Conservation (phyloP, 2,113 vertebrate genomes). For the Brachirus orientalis region DNA sequence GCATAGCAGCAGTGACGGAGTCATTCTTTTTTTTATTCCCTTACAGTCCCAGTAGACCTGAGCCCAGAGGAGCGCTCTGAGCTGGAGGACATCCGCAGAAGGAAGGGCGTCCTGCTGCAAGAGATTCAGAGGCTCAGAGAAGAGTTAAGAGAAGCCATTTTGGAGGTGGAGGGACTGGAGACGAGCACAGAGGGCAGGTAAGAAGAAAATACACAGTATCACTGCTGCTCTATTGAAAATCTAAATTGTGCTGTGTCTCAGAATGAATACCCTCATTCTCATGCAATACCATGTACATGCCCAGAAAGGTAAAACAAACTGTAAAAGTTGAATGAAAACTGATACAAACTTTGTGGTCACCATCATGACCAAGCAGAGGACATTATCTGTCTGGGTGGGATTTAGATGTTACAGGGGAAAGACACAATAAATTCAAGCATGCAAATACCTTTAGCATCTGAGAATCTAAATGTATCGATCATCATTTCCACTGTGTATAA, state of each 20-base stretch:
- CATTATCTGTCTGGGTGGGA: background rate
- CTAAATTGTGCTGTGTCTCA: background rate
- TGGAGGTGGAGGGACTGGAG: conserved; percentile 91
- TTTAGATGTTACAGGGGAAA: background rate
- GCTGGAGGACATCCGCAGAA: conserved; percentile 91
- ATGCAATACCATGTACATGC: background rate
- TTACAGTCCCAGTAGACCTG: conserved; percentile 89
- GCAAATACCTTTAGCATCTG: too few relatives aligned
- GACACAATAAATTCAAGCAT: background rate
- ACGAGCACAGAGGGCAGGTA: conserved; percentile 92
- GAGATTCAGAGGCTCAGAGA: conserved; percentile 92
- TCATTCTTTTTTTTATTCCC: conserved; percentile 54
- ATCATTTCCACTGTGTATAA: too few relatives aligned
- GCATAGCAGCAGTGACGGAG: conserved; percentile 5
- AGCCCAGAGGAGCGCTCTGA: conserved; percentile 92
- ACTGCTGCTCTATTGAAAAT: background rate
- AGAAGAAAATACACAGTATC: conserved; percentile 21
- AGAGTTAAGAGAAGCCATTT: conserved; percentile 90
- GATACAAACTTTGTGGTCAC: too few relatives aligned
- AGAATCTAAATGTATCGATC: too few relatives aligned
- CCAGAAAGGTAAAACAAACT: background rate
- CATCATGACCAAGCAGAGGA: too few relatives aligned
- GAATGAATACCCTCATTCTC: background rate
- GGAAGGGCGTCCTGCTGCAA: conserved; percentile 89
- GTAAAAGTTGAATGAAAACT: too few relatives aligned